These are phyloP conservation scores for Diploscapter pachys DNA, from an alignment of 1,140 invertebrate genomes.

Conservation along the genomic window DNA sequence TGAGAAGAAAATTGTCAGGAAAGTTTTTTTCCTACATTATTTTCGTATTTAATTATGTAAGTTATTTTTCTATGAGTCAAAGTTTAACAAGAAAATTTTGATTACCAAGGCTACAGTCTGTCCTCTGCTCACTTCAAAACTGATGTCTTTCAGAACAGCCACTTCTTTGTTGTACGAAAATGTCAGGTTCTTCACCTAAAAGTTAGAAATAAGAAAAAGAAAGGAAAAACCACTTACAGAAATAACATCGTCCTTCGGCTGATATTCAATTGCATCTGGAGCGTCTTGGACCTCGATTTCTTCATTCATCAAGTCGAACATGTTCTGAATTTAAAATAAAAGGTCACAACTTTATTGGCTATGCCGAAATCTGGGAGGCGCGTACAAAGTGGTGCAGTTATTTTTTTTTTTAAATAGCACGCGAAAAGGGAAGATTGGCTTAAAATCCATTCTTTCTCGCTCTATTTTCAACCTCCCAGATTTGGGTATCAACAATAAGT, in stretches of 20 bases:
- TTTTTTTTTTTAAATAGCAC: too few relatives aligned
- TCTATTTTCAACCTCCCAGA: too few relatives aligned
- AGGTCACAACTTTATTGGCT: too few relatives aligned
- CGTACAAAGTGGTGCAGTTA: too few relatives aligned
- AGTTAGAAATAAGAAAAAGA: too few relatives aligned
- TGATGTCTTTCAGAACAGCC: conserved; percentile 76
- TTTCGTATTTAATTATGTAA: conserved; percentile 12
- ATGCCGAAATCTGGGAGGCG: too few relatives aligned
- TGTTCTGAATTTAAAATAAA: conserved; percentile 67
- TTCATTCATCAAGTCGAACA: conserved; percentile 88
- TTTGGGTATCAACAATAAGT: too few relatives aligned
- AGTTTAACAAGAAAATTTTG: conserved; percentile 89
- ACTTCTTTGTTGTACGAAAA: conserved; percentile 82
- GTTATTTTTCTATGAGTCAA: conserved; percentile 60
- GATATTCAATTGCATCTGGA: conserved; percentile 71
- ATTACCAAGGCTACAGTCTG: conserved; percentile 82
- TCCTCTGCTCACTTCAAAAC: conserved; percentile 79
- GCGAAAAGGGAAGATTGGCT: too few relatives aligned
- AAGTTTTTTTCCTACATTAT: conserved; percentile 14
- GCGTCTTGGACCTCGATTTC: conserved; percentile 76
- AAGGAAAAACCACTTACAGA: conserved; percentile 64
- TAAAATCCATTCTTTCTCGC: too few relatives aligned
- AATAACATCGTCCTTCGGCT: conserved; percentile 73
- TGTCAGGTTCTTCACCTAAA: conserved; percentile 72
- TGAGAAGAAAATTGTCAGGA: not conserved